Percentiles rank a stretch among this genome's conserved stretches.
Conservation (phyloP, 2,797 vertebrate genomes). For the Lemur catta region DNA sequence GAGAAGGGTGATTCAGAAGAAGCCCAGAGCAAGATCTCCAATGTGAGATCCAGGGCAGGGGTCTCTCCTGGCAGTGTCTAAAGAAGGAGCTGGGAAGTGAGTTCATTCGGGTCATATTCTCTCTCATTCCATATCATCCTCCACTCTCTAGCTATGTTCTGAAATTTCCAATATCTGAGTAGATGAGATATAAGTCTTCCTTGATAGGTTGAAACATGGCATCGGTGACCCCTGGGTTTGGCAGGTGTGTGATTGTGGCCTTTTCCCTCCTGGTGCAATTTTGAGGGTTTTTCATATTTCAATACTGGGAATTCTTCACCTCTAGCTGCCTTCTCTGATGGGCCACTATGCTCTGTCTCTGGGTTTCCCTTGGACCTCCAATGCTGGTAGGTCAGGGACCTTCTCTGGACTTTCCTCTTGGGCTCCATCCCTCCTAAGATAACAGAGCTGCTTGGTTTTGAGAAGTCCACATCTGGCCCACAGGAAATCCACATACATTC, state of each 20-base stretch:
- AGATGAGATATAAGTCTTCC: neutral
- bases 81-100: neutral
- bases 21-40: neutral
- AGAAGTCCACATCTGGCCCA: too few relatives aligned
- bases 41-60: neutral
- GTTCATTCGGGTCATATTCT: neutral
- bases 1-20: neutral
- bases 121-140: neutral
- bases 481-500: neutral
- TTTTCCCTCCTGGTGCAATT: neutral
- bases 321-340: neutral
- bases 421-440: neutral
- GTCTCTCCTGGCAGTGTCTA: neutral
- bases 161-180: neutral
- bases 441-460: neutral
- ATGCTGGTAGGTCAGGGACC: fast-evolving
- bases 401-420: neutral
- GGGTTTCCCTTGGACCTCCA: neutral
- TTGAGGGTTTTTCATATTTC: neutral
- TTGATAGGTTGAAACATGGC: neutral
- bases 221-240: neutral
- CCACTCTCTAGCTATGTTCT: neutral
- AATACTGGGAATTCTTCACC: neutral
- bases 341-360: neutral
- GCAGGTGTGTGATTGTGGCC: neutral